phyloP scores from a whole-genome alignment of 2,888 invertebrate species.

The Pandemis corylana region DNA sequence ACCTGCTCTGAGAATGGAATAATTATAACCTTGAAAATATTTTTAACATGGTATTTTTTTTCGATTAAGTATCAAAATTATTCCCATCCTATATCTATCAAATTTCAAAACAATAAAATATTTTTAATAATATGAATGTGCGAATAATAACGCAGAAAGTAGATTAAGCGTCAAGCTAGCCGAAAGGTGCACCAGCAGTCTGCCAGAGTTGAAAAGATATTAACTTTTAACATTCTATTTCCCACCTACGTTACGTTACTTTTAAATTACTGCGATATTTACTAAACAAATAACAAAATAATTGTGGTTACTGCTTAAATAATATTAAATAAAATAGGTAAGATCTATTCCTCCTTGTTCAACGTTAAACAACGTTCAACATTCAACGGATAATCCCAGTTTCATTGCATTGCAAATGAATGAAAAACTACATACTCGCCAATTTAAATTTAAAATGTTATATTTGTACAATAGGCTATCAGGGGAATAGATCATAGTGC shows the following conservation, averaged over 20 bases:
- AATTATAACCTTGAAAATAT: neutral
- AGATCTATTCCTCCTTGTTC: constrained; percentile 21
- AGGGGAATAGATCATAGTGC: constrained; percentile 50
- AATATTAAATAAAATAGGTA: constrained; percentile 19
- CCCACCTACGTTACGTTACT: constrained; percentile 26
- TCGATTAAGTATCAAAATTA: neutral
- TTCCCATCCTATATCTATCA: neutral
- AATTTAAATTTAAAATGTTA: constrained; percentile 16
- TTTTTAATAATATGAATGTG: neutral
- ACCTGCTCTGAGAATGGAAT: neutral
- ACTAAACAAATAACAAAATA: constrained; percentile 17
- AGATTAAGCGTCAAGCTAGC: neutral
- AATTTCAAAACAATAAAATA: neutral
- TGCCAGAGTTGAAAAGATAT: neutral
- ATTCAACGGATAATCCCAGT: neutral
- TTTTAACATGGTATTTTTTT: neutral
- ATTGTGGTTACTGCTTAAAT: constrained; percentile 19
- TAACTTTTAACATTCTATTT: neutral
- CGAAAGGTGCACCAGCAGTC: constrained; percentile 3
- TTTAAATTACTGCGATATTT: constrained; percentile 8
- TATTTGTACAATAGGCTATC: constrained; percentile 29
- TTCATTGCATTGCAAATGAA: constrained; percentile 4
- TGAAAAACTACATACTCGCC: neutral
- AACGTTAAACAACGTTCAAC: neutral
- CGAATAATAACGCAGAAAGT: neutral